phyloP scores from a whole-genome alignment of 2,797 vertebrate species.

The Premnoplex brunnescens region DNA sequence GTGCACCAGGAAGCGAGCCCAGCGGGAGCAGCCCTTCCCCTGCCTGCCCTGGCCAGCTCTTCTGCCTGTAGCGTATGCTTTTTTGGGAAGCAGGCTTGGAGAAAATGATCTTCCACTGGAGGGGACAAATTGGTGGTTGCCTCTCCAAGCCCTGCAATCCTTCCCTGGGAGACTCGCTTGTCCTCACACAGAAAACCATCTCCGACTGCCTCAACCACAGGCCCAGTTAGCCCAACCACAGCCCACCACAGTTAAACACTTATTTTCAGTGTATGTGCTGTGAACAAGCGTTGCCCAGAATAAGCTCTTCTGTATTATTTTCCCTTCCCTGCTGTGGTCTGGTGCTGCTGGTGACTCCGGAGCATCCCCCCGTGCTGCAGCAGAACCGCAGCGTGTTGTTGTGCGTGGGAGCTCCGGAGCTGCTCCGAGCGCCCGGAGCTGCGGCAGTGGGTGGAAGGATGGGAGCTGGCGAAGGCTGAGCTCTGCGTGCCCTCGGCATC shows the following conservation, averaged over 20 bases:
- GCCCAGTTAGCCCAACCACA: background rate
- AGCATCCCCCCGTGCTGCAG: background rate
- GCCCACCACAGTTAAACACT: background rate
- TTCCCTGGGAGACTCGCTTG: background rate
- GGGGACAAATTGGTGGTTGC: background rate
- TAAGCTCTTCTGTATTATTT: background rate
- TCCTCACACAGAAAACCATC: background rate
- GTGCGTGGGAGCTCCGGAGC: slow-evolving; percentile 26
- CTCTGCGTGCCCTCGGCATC: background rate
- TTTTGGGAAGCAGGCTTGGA: background rate
- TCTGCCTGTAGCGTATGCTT: background rate
- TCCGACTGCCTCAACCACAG: background rate
- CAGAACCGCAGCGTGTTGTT: slow-evolving; percentile 7
- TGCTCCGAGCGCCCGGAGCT: background rate
- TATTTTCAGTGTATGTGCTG: background rate
- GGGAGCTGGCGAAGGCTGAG: background rate
- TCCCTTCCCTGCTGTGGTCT: accelerated
- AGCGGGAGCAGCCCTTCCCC: background rate
- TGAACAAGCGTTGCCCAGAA: background rate
- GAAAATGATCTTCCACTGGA: background rate
- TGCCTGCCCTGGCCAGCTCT: background rate
- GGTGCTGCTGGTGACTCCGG: background rate
- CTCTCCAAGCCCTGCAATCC: accelerated
- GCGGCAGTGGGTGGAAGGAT: slow-evolving; percentile 24
- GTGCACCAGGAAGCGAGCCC: background rate